Conservation (phyloP, 2,797 vertebrate species). For the Cercopithecus petaurista region DNA sequence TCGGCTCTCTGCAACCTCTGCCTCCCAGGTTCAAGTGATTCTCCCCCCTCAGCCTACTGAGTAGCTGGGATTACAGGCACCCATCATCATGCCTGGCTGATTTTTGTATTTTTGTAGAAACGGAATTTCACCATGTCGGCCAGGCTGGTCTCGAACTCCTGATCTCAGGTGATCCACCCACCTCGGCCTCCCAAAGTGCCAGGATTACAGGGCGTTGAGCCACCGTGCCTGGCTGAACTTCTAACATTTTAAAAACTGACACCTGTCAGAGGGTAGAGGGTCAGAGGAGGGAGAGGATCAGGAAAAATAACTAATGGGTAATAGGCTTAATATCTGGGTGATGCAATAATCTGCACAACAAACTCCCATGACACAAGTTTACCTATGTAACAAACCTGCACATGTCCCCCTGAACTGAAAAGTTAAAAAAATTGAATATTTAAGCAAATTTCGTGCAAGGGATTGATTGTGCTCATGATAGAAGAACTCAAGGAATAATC, state of each 20-base stretch:
- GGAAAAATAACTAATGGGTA: not conserved
- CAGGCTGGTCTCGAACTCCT: not conserved
- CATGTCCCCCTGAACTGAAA: not conserved
- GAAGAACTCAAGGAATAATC: not conserved
- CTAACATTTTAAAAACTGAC: not conserved
- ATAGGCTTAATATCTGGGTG: not conserved
- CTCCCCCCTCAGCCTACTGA: not conserved
- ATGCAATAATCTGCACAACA: not conserved
- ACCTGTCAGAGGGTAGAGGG: not conserved
- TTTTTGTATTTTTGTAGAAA: not conserved
- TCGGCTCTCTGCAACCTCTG: not conserved
- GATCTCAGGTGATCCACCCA: not conserved
- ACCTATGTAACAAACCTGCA: not conserved
- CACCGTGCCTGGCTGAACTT: not conserved
- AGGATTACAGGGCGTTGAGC: not conserved
- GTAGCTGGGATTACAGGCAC: not conserved
- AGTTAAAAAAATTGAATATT: slow-evolving; percentile 21
- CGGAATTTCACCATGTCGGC: not conserved
- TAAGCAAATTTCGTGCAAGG: slow-evolving; percentile 22
- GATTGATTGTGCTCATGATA: not conserved
- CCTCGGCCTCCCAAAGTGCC: not conserved
- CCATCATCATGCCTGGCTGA: not conserved
- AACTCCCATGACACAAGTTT: not conserved
- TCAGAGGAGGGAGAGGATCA: not conserved
- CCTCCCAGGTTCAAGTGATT: not conserved